phyloP scores from a whole-genome alignment of 2,888 invertebrate species.

The Ornithoptera alexandrae region DNA sequence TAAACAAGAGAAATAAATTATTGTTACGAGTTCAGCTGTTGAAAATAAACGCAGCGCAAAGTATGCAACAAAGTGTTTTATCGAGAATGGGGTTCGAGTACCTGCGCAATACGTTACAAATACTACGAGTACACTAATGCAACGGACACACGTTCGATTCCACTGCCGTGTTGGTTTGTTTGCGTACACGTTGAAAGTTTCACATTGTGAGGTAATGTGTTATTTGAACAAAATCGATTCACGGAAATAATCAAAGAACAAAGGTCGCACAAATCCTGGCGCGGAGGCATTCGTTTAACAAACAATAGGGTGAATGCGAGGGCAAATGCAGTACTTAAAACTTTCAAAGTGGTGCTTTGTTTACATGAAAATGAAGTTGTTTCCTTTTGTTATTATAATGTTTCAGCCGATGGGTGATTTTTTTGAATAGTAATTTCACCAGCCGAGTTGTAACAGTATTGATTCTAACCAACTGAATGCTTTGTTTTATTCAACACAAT shows the following conservation, averaged over 20 bases:
- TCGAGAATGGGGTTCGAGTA: slow-evolving; percentile 37
- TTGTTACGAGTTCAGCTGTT: slow-evolving; percentile 27
- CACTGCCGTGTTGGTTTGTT: slow-evolving; percentile 45
- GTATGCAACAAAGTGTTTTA: slow-evolving; percentile 31
- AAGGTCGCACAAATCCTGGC: slow-evolving; percentile 47
- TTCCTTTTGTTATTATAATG: slow-evolving; percentile 14
- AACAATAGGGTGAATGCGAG: slow-evolving; percentile 52
- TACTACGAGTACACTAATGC: slow-evolving; percentile 33
- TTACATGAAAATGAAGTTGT: slow-evolving; percentile 40
- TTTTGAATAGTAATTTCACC: slow-evolving; percentile 9
- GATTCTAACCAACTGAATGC: slow-evolving; percentile 6
- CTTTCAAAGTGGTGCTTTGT: slow-evolving; percentile 41
- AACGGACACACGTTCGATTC: slow-evolving; percentile 36
- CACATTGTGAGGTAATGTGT: slow-evolving; percentile 47
- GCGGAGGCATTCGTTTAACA: slow-evolving; percentile 54
- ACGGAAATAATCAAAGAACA: slow-evolving; percentile 34
- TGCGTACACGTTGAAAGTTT: slow-evolving; percentile 47
- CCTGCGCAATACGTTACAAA: slow-evolving; percentile 35
- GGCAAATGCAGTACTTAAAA: slow-evolving; percentile 38
- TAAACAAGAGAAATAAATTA: slow-evolving; percentile 36
- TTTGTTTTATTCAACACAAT: not conserved
- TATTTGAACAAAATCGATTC: slow-evolving; percentile 42
- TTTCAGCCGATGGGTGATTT: slow-evolving; percentile 16
- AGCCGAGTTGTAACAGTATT: not conserved
- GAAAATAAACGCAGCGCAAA: slow-evolving; percentile 23